phyloP scores from a whole-genome alignment of 2,797 vertebrate species.

The Enteromius afrohamiltoni region DNA sequence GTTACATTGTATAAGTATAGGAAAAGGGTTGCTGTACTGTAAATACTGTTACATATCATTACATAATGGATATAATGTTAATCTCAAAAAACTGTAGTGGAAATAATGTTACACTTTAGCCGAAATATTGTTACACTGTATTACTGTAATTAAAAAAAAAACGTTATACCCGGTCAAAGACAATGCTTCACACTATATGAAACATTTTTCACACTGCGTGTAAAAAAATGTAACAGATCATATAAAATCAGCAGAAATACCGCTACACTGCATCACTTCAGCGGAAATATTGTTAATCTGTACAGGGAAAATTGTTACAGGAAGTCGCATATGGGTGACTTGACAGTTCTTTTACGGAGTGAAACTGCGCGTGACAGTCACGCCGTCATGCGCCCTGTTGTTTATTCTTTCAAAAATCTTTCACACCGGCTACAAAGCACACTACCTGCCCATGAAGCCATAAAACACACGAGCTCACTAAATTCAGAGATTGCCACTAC shows the following conservation, averaged over 20 bases:
- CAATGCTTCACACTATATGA: neutral
- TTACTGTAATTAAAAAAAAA: neutral
- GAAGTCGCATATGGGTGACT: constrained; percentile 16
- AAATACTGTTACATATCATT: neutral
- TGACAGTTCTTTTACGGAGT: constrained; percentile 12
- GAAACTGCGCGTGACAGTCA: constrained; percentile 29
- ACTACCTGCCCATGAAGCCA: neutral
- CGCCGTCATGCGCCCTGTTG: neutral
- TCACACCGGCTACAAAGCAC: neutral
- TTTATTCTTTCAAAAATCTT: constrained; percentile 1
- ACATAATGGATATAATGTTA: neutral
- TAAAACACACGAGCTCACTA: neutral
- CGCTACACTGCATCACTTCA: neutral
- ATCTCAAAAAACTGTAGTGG: neutral
- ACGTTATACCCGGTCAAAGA: neutral
- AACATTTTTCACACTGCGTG: neutral
- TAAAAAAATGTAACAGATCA: neutral
- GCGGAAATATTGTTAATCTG: neutral
- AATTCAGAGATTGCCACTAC: neutral
- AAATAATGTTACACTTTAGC: neutral
- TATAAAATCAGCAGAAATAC: neutral
- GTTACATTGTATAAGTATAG: neutral
- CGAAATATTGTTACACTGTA: neutral
- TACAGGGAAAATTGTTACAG: neutral
- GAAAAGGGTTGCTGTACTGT: neutral